These are phyloP conservation scores for Ecdyonurus torrentis DNA, from an alignment of 2,888 invertebrate genomes.

Conservation along the genomic window DNA sequence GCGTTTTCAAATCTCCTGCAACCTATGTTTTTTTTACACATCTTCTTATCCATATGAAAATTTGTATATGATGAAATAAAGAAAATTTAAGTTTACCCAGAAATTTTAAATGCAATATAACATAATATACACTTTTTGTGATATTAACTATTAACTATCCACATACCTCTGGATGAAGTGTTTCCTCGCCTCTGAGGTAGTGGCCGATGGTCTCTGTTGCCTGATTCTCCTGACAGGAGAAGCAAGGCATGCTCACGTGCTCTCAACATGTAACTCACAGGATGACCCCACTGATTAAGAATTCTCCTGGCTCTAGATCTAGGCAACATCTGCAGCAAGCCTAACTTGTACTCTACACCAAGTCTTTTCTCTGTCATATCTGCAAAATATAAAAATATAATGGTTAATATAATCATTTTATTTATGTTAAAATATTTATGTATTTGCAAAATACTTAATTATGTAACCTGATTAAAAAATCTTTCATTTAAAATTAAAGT, in stretches of 20 bases:
- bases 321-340: constrained; percentile 54
- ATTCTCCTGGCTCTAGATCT: constrained; percentile 60
- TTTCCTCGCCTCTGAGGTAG: constrained; percentile 5
- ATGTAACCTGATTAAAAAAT: no score
- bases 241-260: constrained; percentile 68
- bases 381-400: no score
- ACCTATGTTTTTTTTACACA: neutral
- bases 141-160: no score
- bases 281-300: constrained; percentile 60
- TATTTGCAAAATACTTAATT: no score
- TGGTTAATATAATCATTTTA: no score
- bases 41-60: neutral
- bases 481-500: no score
- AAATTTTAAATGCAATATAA: neutral
- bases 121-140: no score
- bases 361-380: constrained; percentile 35
- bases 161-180: constrained; percentile 3
- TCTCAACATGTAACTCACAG: constrained; percentile 55
- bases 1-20: no score
- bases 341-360: constrained; percentile 51
- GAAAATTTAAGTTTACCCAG: neutral
- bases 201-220: constrained; percentile 5
- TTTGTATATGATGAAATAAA: neutral
- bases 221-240: constrained; percentile 47
- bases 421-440: no score